These are phyloP conservation scores for Xerus inauris DNA, from an alignment of 2,113 vertebrate genomes.

Conservation along the genomic window DNA sequence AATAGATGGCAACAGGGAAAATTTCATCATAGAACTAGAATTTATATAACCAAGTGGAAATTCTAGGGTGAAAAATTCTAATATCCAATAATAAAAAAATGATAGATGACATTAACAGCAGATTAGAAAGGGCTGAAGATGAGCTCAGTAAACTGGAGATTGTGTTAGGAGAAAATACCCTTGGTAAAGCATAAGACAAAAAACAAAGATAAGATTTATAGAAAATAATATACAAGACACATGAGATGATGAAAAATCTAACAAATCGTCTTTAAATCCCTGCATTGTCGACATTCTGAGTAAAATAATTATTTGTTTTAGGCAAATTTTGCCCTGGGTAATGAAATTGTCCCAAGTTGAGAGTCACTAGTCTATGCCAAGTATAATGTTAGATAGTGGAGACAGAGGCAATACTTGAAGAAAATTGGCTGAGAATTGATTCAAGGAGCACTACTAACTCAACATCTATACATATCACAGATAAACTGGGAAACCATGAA, in stretches of 20 bases:
- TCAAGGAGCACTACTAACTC: neutral
- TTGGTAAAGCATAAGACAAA: neutral
- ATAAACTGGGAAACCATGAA: neutral
- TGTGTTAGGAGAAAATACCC: neutral
- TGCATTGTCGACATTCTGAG: neutral
- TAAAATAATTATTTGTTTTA: slow-evolving; percentile 1
- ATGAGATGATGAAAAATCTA: neutral
- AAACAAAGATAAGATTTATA: neutral
- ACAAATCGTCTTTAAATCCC: neutral
- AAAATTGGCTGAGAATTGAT: neutral
- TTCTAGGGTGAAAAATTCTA: slow-evolving; percentile 6
- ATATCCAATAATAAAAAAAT: neutral
- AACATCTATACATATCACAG: neutral
- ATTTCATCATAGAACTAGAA: neutral
- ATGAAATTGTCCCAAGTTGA: neutral
- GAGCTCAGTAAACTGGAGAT: neutral
- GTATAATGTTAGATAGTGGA: neutral
- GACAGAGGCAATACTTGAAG: neutral
- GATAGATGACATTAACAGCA: neutral
- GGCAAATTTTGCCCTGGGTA: neutral
- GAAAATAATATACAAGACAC: neutral
- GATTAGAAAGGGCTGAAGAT: neutral
- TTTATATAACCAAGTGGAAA: neutral
- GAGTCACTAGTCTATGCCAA: neutral
- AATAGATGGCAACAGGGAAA: neutral